These are phyloP conservation scores for Petroica traversi DNA, from an alignment of 2,113 vertebrate genomes.

Conservation along the genomic window DNA sequence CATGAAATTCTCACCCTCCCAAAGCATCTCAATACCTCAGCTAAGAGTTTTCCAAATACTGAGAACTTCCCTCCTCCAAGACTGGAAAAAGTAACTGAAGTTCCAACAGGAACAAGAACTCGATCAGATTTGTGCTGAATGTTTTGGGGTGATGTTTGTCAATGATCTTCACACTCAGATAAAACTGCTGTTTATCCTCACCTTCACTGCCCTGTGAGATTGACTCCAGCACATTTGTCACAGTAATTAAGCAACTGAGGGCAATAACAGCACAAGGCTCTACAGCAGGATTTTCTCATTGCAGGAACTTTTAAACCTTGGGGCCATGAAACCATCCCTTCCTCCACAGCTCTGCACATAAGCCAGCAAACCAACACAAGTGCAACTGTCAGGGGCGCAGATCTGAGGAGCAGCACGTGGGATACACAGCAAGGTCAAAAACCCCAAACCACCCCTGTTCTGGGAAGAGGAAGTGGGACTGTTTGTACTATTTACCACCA, in stretches of 20 bases:
- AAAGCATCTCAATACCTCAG: background rate
- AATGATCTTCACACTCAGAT: background rate
- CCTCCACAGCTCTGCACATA: background rate
- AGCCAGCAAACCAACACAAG: background rate
- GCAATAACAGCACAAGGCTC: background rate
- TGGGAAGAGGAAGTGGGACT: constrained; percentile 17
- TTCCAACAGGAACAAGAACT: background rate
- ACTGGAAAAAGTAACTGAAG: background rate
- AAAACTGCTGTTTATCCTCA: background rate
- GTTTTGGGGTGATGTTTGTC: background rate
- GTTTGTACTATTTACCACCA: background rate
- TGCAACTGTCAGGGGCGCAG: rapidly evolving
- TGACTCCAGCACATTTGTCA: background rate
- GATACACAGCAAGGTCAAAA: background rate
- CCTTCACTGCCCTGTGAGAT: background rate
- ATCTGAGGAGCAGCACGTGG: background rate
- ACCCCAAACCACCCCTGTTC: background rate
- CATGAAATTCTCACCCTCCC: background rate
- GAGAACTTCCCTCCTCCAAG: background rate
- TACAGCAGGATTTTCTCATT: background rate
- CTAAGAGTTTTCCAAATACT: background rate
- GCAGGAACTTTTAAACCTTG: background rate
- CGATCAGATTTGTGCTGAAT: background rate
- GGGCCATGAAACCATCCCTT: background rate
- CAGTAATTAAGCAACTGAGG: background rate